Evolutionary conservation across 2,888 invertebrate genomes (phyloP), one percentile per base, ranked within the genome.

Genomic region (Synergus laeviventris): DNA sequence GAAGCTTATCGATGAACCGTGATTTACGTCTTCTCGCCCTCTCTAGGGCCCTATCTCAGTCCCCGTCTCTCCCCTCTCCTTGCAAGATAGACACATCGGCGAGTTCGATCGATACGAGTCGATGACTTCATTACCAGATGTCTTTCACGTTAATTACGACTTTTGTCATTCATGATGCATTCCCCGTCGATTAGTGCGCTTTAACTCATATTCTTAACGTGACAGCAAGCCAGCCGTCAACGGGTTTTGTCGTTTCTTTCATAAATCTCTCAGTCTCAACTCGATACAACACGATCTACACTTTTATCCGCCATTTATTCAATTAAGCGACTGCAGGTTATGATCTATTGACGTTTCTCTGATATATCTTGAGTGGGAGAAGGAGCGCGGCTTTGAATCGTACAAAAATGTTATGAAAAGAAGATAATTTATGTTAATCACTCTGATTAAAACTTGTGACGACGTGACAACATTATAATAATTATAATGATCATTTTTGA

Each of bases 1-100:
- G 80, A 81, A 80, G 81, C 86, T 89, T 89, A 89, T 89, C 89
- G 88, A 86, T 87, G 84, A 82, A 76, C 83, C 81, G 82, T 90
- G 88, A 90, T 89, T 90, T 87, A 89, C 87, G 87, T 62, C 79
- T 74, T 77, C 42, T 38, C 78, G 78, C 70, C 73, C 59, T 14
- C 59, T 39, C 31, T 45, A 24, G 24, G 59, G 59, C 59, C 59
- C 59, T 59, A 59, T 59, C 59, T 59, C 59, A 59, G 59, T 24
- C 59, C 74, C 3, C 36, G 49, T 24, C 74, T 56, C 59, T 61
- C 62, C 45, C 76, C 42, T 21, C 36, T 73, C 61, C 49, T 31
- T 77, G 4, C 4, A 59, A 24, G n/a, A 31, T 54, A 18, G 45
- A 49, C 4, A 24, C 18, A 70, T 49, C 49, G 18, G 3, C 21